Percentiles rank a stretch among this genome's conserved stretches.
These are phyloP conservation scores for Astreopora myriophthalma DNA, from an alignment of 64 coral and sea anemone species.

Conservation along the genomic window DNA sequence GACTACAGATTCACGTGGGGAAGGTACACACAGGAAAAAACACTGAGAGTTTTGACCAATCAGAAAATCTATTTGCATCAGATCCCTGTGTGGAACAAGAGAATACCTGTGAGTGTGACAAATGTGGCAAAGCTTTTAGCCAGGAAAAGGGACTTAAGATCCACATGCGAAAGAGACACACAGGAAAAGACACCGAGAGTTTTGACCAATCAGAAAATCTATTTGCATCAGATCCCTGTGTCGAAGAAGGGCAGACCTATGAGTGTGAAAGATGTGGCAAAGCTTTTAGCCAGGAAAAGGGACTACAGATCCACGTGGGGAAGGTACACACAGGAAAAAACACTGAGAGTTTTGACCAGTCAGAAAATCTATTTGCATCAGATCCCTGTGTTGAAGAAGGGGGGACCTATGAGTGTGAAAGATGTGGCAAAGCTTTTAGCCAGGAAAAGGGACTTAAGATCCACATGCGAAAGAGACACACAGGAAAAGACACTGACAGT, in stretches of 20 bases:
- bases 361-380: too few relatives aligned
- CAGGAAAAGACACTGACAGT: neutral
- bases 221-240: too few relatives aligned
- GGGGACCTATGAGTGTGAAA: neutral
- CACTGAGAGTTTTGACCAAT: too few relatives aligned
- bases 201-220: too few relatives aligned
- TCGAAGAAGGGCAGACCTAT: neutral
- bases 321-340: neutral
- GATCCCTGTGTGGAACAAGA: neutral
- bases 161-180: too few relatives aligned
- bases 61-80: too few relatives aligned
- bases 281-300: neutral
- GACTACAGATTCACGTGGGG: too few relatives aligned
- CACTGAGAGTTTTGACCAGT: too few relatives aligned
- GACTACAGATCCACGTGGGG: neutral
- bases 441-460: too few relatives aligned
- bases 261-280: neutral
- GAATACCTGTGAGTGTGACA: neutral
- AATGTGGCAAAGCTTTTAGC: neutral
- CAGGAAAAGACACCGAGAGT: too few relatives aligned
- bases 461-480: neutral
- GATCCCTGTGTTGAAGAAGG: neutral
- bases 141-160: too few relatives aligned
- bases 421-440: neutral
- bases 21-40: neutral